Conservation (phyloP, 2,888 invertebrate species). For the Cataglyphis cursor region DNA sequence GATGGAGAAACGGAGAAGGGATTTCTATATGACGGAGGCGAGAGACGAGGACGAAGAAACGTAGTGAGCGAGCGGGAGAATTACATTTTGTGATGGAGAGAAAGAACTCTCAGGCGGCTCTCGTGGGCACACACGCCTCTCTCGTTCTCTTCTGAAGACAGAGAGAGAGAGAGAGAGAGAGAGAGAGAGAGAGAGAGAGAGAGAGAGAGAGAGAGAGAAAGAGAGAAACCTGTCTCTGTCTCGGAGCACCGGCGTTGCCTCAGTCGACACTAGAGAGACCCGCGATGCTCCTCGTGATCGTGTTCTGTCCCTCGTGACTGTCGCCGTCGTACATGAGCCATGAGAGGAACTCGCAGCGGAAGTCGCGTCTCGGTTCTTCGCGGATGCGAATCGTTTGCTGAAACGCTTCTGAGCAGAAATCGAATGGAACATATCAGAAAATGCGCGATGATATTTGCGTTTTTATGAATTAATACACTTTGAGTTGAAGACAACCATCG, state of each 20-base stretch:
- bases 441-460: neutral
- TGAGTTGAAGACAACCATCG: neutral
- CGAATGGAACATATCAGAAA: neutral
- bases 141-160: constrained; percentile 60
- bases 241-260: constrained; percentile 52
- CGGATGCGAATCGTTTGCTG: constrained; percentile 6
- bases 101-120: constrained; percentile 69
- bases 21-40: constrained; percentile 20
- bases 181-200: constrained; percentile 17
- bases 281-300: constrained; percentile 68
- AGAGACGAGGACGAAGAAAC: constrained; percentile 49
- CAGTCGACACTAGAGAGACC: constrained; percentile 73
- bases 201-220: constrained; percentile 12
- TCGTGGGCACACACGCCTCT: constrained; percentile 78
- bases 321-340: constrained; percentile 23
- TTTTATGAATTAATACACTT: neutral
- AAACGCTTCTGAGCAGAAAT: neutral
- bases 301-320: constrained; percentile 61
- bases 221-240: constrained; percentile 58
- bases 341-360: constrained; percentile 38
- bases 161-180: constrained; percentile 31
- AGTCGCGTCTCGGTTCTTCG: constrained; percentile 34
- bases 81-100: constrained; percentile 65
- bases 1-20: constrained; percentile 26
- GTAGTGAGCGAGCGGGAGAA: constrained; percentile 62